These are phyloP conservation scores for Hypomecis punctinalis DNA, from an alignment of 2,888 invertebrate genomes.

Conservation along the genomic window DNA sequence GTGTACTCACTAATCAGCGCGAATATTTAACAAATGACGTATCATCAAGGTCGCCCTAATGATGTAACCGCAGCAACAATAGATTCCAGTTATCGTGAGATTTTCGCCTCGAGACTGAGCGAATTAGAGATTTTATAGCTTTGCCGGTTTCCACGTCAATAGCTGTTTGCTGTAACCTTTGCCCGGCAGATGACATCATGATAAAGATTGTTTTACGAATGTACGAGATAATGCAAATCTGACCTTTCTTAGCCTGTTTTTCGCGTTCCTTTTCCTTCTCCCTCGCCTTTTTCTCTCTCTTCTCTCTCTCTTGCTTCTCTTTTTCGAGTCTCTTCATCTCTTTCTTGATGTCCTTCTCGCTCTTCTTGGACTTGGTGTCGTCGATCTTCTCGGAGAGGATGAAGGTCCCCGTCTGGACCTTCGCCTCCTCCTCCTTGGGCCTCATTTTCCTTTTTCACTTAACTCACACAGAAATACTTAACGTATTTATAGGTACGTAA, in stretches of 20 bases:
- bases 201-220: constrained; percentile 22
- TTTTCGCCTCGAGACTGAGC: constrained; percentile 31
- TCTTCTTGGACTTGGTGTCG: constrained; percentile 79
- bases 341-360: constrained; percentile 80
- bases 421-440: constrained; percentile 77
- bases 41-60: constrained; percentile 68
- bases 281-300: constrained; percentile 79
- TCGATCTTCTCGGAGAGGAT: constrained; percentile 85
- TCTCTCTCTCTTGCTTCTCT: constrained; percentile 79
- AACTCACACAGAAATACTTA: constrained; percentile 58
- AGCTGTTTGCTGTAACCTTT: constrained; percentile 48
- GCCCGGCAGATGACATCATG: constrained; percentile 68
- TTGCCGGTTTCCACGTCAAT: constrained; percentile 41
- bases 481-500: constrained; percentile 61
- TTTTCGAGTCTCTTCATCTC: constrained; percentile 82
- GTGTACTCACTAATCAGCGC: constrained; percentile 51
- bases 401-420: constrained; percentile 80
- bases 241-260: constrained; percentile 77
- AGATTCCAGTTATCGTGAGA: constrained; percentile 58
- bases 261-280: constrained; percentile 82
- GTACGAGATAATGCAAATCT: constrained; percentile 37
- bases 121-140: constrained; percentile 56
- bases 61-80: constrained; percentile 72
- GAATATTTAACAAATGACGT: constrained; percentile 64
- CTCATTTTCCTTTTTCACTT: constrained; percentile 61